Evolutionary conservation across 37 sponge, comb jelly and placozoan species (phyloP), one percentile per base, ranked within the genome.

Genomic region (Chondrosia reniformis): DNA sequence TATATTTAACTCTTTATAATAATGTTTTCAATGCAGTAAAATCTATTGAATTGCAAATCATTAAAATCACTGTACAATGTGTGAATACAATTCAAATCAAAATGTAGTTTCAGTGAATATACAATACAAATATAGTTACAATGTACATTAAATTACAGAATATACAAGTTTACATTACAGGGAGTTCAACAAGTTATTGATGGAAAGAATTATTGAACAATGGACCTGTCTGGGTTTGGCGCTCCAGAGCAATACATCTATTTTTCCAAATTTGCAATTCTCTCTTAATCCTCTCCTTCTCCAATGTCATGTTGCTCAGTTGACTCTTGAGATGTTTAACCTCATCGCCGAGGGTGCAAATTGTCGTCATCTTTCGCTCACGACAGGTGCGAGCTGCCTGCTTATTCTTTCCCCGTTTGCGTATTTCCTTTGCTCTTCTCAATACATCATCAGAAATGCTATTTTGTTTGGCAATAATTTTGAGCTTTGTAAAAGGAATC

Each of bases 331-430:
- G 72, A 8, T 34, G 22, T 0, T 13, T 10, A 39, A 69, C 41
- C 44, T 69, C 72, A 31, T 25, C 43, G 9, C 22, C 41, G n/a
- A 69, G 24, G 36, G 41, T 34, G 4, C 2, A 37, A 1, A 91
- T 27, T 24, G 76, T 19, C 9, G 52, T 61, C 45, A 87, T 10
- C 74, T 91, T 91, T 41, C 82, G 76, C 73, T 91, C 78, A 15
- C 92, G 46, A 43, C 92, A 91, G 63, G 76, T 71, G 46, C 81
- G 86, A 8, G 92, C 92, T 24, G 92, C 92, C 0, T 58, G 25
- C 39, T 86, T 86, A 79, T 91, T 91, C 84, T 86, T 91, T 1
- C 92, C 92, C 43, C 81, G 40, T 30, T 80, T 80, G 19, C 92
- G 74, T 10, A 91, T 84, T 30, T 37, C 81, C 74, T 86, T 91